These are phyloP conservation scores for Laothoe populi DNA, from an alignment of 2,888 invertebrate species.

Conservation along the genomic window DNA sequence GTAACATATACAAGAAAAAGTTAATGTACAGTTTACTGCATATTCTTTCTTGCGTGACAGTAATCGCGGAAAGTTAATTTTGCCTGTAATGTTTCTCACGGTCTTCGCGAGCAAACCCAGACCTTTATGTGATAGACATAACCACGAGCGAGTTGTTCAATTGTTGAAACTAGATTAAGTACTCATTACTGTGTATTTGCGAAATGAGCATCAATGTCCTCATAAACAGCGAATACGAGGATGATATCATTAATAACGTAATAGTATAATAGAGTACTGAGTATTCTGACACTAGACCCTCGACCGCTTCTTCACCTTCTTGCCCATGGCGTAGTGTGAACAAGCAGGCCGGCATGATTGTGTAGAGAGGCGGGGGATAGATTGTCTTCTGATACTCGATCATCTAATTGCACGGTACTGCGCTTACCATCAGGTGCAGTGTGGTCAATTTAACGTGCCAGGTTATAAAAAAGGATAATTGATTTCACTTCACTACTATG, in stretches of 20 bases:
- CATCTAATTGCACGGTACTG: too few species aligned
- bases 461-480: too few species aligned
- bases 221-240: slow-evolving; percentile 36
- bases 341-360: too few species aligned
- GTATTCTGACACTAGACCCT: too few species aligned
- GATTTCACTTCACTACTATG: too few species aligned
- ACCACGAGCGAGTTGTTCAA: slow-evolving; percentile 29
- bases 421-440: too few species aligned
- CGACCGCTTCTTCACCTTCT: too few species aligned
- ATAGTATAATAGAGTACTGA: slow-evolving; percentile 32
- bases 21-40: slow-evolving; percentile 54
- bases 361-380: too few species aligned
- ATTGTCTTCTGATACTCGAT: too few species aligned
- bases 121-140: slow-evolving; percentile 50
- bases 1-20: slow-evolving; percentile 58
- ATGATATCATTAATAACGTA: slow-evolving; percentile 46
- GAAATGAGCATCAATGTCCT: slow-evolving; percentile 37
- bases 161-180: slow-evolving; percentile 32
- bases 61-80: slow-evolving; percentile 74
- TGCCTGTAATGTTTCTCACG: slow-evolving; percentile 76
- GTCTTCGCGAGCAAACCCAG: slow-evolving; percentile 56
- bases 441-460: too few species aligned
- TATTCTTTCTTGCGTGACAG: slow-evolving; percentile 71
- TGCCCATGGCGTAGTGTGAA: too few species aligned
- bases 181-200: slow-evolving; percentile 42